Evolutionary conservation across 1,140 invertebrate species (phyloP).

Genomic region (Heliconius melpomene): DNA sequence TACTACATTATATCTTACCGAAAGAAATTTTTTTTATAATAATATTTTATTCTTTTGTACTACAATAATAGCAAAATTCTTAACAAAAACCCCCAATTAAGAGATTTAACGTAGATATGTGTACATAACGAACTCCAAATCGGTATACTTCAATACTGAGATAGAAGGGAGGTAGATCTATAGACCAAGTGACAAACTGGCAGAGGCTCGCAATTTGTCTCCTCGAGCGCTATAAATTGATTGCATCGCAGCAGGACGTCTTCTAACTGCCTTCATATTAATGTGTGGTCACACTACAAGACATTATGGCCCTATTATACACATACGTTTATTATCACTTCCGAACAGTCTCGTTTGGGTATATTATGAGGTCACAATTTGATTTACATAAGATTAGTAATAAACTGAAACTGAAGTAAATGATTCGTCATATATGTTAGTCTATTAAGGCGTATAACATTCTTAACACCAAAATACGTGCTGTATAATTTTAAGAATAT

Average conservation of each 20-base stretch:
- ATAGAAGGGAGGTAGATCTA: conserved; percentile 24
- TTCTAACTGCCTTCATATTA: conserved; percentile 51
- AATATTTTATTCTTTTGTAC: no score
- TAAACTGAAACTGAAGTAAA: no score
- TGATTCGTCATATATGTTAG: no score
- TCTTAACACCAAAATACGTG: no score
- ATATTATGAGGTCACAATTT: not conserved
- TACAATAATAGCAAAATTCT: not conserved
- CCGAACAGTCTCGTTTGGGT: not conserved
- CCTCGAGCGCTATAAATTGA: conserved; percentile 65
- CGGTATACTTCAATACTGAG: conserved; percentile 6
- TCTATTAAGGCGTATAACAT: no score
- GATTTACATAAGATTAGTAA: no score
- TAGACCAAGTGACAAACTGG: conserved; percentile 48
- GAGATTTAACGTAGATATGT: not conserved
- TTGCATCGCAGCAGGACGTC: conserved; percentile 62
- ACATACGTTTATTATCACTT: conserved; percentile 2
- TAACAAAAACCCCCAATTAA: not conserved
- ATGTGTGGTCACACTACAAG: conserved; percentile 45
- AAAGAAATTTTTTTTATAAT: no score
- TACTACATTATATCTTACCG: no score
- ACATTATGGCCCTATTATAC: conserved; percentile 25
- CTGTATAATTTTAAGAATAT: no score
- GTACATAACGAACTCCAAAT: not conserved
- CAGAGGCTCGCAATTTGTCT: conserved; percentile 62